These are phyloP conservation scores for Parasteatoda lunata DNA, from an alignment of 2,888 invertebrate species.

Conservation along the genomic window DNA sequence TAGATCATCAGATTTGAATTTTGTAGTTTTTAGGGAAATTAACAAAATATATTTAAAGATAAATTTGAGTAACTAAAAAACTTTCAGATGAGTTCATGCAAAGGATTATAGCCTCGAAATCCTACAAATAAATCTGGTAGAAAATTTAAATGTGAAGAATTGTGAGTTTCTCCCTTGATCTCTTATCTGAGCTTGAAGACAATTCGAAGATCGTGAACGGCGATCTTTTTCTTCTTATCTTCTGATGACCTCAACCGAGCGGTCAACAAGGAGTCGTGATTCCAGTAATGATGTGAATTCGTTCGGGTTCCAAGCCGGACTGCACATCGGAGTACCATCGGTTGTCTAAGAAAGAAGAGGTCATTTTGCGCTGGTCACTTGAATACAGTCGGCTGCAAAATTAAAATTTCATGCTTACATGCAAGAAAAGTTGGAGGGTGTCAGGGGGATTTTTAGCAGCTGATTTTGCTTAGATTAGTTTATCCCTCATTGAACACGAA, in stretches of 20 bases:
- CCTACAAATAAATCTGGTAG: too few relatives aligned
- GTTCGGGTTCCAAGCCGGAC: conserved; percentile 48
- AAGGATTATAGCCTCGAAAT: too few relatives aligned
- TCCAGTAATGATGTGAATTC: conserved; percentile 39
- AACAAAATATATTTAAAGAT: too few relatives aligned
- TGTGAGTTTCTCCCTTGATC: neutral
- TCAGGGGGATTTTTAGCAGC: neutral
- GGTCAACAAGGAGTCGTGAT: conserved; percentile 58
- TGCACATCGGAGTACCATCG: conserved; percentile 59
- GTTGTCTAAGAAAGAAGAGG: conserved; percentile 58
- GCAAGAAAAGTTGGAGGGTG: neutral
- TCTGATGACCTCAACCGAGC: neutral
- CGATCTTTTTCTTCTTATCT: neutral
- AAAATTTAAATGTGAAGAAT: neutral
- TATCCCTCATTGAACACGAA: too few relatives aligned
- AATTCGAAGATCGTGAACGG: neutral
- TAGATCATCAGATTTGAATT: too few relatives aligned
- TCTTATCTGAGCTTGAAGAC: neutral
- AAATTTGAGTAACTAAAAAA: too few relatives aligned
- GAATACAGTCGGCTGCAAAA: conserved; percentile 62
- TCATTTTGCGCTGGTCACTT: conserved; percentile 59
- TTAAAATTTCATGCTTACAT: conserved; percentile 34
- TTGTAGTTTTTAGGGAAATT: too few relatives aligned
- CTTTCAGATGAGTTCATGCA: too few relatives aligned
- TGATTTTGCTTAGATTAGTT: too few relatives aligned